phyloP scores from a whole-genome alignment of 2,113 vertebrate genomes.

The Glaucidium brasilianum region DNA sequence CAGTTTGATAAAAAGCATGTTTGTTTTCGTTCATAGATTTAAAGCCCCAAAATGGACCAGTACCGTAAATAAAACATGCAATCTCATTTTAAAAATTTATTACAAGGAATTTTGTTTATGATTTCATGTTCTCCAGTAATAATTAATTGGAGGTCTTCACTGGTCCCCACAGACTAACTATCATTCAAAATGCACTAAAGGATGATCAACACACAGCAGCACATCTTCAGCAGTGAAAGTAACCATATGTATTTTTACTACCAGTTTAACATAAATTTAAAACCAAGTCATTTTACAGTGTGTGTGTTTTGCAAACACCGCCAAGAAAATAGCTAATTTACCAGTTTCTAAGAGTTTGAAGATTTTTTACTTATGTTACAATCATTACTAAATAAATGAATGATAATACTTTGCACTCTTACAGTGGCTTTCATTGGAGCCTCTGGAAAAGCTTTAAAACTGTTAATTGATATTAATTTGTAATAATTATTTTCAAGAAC shows the following conservation, averaged over 20 bases:
- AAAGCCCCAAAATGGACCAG: slow-evolving; percentile 81
- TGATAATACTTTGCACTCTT: background rate
- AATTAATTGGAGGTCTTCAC: slow-evolving; percentile 84
- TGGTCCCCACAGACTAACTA: slow-evolving; percentile 75
- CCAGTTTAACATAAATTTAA: slow-evolving; percentile 53
- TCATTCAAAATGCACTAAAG: slow-evolving; percentile 76
- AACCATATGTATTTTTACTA: slow-evolving; percentile 59
- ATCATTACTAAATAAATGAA: background rate
- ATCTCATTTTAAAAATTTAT: slow-evolving; percentile 87
- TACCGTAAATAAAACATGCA: slow-evolving; percentile 85
- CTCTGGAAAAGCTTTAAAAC: background rate
- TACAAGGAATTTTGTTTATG: slow-evolving; percentile 88
- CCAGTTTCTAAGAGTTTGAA: background rate
- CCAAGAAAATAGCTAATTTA: slow-evolving; percentile 14
- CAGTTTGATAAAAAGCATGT: slow-evolving; percentile 75
- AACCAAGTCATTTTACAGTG: slow-evolving; percentile 14
- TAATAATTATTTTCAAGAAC: background rate
- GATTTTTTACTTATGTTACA: background rate
- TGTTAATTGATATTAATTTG: background rate
- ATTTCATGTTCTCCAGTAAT: slow-evolving; percentile 85
- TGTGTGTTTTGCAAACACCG: slow-evolving; percentile 25
- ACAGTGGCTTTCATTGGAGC: background rate
- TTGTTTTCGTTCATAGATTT: slow-evolving; percentile 81
- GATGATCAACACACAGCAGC: slow-evolving; percentile 70
- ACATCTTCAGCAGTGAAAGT: slow-evolving; percentile 53